Percentiles rank a stretch among this genome's conserved stretches.
phyloP scores from a whole-genome alignment of 2,888 invertebrate genomes.

The Meandrusa payeni region DNA sequence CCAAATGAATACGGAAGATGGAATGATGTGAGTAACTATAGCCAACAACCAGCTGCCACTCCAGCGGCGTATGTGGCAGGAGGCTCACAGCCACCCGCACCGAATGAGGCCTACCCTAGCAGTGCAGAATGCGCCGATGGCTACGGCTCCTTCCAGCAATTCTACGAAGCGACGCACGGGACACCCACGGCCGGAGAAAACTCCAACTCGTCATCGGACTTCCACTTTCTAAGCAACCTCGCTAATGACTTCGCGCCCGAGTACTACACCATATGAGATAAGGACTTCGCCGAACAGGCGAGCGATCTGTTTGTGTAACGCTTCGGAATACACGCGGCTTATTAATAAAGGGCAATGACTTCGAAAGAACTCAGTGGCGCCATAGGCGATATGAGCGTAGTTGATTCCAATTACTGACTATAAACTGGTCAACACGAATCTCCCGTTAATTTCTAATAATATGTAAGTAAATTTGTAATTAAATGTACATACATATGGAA shows the following conservation, averaged over 20 bases:
- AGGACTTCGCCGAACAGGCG: constrained; percentile 78
- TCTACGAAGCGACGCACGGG: constrained; percentile 82
- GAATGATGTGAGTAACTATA: constrained; percentile 63
- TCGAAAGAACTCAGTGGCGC: constrained; percentile 48
- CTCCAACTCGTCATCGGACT: constrained; percentile 95
- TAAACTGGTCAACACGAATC: constrained; percentile 46
- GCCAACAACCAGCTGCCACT: constrained; percentile 44
- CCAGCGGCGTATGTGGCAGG: constrained; percentile 49
- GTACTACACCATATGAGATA: constrained; percentile 87
- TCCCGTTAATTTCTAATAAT: constrained; percentile 42
- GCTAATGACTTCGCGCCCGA: constrained; percentile 96
- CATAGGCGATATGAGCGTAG: constrained; percentile 49
- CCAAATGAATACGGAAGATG: constrained; percentile 78
- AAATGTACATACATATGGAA: constrained; percentile 61
- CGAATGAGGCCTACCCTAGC: constrained; percentile 56
- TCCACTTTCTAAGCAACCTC: constrained; percentile 95
- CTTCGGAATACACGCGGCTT: constrained; percentile 28
- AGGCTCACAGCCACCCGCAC: constrained; percentile 45
- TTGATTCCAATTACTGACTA: constrained; percentile 42
- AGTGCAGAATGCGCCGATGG: constrained; percentile 82
- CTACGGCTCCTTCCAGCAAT: constrained; percentile 86
- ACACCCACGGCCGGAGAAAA: constrained; percentile 85
- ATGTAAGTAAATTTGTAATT: constrained; percentile 54
- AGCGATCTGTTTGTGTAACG: constrained; percentile 75
- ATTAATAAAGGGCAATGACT: constrained; percentile 38